Percentiles rank a stretch among this genome's conserved stretches.
These are phyloP conservation scores for Nothoprocta perdicaria DNA, from an alignment of 2,113 vertebrate species.

Conservation along the genomic window DNA sequence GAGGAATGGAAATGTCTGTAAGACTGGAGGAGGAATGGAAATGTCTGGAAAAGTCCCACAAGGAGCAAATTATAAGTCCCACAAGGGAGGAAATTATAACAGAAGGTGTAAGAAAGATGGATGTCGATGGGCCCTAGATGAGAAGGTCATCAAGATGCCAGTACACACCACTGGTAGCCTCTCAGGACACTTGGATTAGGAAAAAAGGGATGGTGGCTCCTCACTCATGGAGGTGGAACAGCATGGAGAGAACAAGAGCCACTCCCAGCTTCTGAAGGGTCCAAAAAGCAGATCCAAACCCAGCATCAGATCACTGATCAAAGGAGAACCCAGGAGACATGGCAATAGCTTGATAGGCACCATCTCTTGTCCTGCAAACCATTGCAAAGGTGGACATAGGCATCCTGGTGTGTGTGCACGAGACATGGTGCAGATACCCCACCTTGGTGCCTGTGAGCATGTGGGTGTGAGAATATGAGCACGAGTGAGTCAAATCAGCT, in stretches of 20 bases:
- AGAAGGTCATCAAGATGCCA: background rate
- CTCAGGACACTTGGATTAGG: background rate
- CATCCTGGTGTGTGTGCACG: background rate
- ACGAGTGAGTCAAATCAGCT: background rate
- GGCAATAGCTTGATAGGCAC: background rate
- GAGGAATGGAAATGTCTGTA: background rate
- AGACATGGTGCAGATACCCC: background rate
- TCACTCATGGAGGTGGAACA: background rate
- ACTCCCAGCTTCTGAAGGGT: background rate
- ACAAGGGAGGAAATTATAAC: background rate
- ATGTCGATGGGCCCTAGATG: background rate
- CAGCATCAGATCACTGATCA: rapidly evolving
- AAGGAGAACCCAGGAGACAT: background rate
- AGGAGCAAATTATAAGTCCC: no score
- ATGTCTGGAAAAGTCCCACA: background rate
- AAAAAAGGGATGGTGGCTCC: background rate
- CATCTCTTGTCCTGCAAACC: background rate
- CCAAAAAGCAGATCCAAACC: background rate
- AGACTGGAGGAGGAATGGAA: background rate
- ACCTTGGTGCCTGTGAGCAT: rapidly evolving
- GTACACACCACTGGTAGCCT: background rate
- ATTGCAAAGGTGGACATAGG: rapidly evolving
- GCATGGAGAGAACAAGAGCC: background rate
- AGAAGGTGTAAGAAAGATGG: background rate
- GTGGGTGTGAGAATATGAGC: rapidly evolving